Conservation (phyloP, 64 coral and sea anemone genomes). For the Porites australiensis region DNA sequence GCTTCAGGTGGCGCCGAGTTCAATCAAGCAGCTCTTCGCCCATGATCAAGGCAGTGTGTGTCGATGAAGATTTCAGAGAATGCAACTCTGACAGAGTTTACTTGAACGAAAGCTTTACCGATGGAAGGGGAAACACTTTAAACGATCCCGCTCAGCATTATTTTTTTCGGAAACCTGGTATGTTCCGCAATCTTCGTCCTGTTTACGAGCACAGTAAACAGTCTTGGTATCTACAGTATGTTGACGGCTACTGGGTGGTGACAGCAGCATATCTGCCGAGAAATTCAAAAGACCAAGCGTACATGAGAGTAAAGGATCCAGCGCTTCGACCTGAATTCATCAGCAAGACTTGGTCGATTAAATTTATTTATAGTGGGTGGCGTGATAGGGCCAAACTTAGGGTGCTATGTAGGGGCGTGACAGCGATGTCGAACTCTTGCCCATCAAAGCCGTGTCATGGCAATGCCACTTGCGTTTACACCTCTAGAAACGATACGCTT, state of each 20-base stretch:
- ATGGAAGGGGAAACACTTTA: not conserved
- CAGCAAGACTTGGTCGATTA: constrained; percentile 67
- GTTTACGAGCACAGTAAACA: constrained; percentile 65
- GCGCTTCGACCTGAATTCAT: constrained; percentile 84
- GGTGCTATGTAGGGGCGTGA: constrained; percentile 71
- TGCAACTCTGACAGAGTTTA: constrained; percentile 51
- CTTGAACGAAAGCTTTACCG: constrained; percentile 54
- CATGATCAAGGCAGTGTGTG: constrained; percentile 68
- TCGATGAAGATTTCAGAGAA: no score
- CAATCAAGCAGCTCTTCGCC: not conserved
- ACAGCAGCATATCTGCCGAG: not conserved
- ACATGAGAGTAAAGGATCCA: constrained; percentile 52
- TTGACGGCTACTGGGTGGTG: constrained; percentile 68
- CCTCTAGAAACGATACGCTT: constrained; percentile 80
- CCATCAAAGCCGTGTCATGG: constrained; percentile 27
- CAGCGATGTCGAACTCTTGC: constrained; percentile 24
- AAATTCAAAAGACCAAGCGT: not conserved
- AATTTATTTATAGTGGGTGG: constrained; percentile 53
- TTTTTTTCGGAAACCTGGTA: constrained; percentile 39
- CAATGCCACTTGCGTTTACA: constrained; percentile 56
- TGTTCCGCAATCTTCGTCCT: constrained; percentile 68
- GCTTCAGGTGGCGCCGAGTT: not conserved
- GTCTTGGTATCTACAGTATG: constrained; percentile 65
- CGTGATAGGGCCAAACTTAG: not conserved
- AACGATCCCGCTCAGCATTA: constrained; percentile 53